Evolutionary conservation across 1,140 invertebrate species (phyloP), one percentile per base, ranked within the genome.

Genomic region (Armadillidium nasatum): DNA sequence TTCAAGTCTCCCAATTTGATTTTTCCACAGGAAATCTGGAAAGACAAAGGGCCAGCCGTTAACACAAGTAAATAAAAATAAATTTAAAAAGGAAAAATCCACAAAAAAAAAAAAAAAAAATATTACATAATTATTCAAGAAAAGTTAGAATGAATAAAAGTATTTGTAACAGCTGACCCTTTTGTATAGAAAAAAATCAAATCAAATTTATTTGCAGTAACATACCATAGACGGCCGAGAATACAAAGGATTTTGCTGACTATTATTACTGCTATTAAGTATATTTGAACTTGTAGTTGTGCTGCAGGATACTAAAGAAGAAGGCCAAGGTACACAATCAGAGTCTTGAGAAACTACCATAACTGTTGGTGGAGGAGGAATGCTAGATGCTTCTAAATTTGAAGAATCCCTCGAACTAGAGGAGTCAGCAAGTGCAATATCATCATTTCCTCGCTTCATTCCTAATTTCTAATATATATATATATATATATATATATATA

Each of bases 161-260:
- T 60, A 60, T 60, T 3, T 60, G 11, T 60, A 60, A 60, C 50
- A 60, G 50, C 50, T 60, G 50, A 60, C 50, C 50, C 50, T 60
- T 60, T 60, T 6, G 33, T 6, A 19, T 19, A 60, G 50, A 15
- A 15, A 60, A 60, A 60, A 15, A 60, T 15, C 2, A 60, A 19
- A 60, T 2, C 50, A 60, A 60, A 60, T 15, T 60, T 15, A 50
- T 9, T 60, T 13, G 7, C 19, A 60, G 9, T 60, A 15, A 60
- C 50, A 15, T 13, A 60, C 50, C 11, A 7, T 19, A 15, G 50
- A 7, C 50, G 4, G 50, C 33, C 11, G 50, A 60, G 50, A 19
- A 60, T 60, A 60, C 19, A 60, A 60, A 60, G 50, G 50, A 19
- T 60, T 60, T 60, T 60, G 50, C 4, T 7, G 1, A 15, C 4